Evolutionary conservation across 1,140 invertebrate genomes (phyloP).

Genomic region (Pantala flavescens): DNA sequence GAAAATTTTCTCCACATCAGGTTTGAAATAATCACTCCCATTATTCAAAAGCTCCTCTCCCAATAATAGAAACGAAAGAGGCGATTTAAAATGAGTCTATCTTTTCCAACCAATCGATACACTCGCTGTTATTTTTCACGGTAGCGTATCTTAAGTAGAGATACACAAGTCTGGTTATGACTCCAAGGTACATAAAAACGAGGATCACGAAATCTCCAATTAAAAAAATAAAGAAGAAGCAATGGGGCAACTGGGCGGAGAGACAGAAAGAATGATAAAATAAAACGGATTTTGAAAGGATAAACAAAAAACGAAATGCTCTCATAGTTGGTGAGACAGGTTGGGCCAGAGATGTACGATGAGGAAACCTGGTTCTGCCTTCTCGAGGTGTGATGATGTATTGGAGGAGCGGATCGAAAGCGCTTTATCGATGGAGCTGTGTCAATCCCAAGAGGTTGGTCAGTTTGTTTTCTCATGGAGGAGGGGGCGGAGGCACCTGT

Average conservation of each 20-base stretch:
- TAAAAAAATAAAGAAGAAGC: background rate
- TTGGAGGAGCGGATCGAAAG: background rate
- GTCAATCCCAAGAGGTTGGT: background rate
- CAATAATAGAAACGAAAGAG: background rate
- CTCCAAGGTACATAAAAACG: background rate
- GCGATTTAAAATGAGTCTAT: background rate
- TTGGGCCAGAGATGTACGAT: background rate
- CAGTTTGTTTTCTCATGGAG: background rate
- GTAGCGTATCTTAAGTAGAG: background rate
- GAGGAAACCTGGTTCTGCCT: constrained; percentile 7
- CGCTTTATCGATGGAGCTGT: background rate
- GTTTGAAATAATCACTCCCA: background rate
- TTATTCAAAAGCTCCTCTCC: background rate
- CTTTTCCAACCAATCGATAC: background rate
- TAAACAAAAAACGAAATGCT: no score
- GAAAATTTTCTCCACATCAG: background rate
- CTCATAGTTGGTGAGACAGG: background rate
- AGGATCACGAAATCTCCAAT: background rate
- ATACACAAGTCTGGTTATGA: background rate
- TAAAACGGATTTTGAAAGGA: background rate
- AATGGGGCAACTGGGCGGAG: background rate
- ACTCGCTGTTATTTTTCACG: background rate
- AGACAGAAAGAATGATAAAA: background rate
- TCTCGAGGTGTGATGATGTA: background rate
- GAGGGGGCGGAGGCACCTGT: no score